Evolutionary conservation across 2,797 vertebrate genomes (phyloP), one percentile per base, ranked within the genome.

Genomic region (Parauchenoglanis punctatus): DNA sequence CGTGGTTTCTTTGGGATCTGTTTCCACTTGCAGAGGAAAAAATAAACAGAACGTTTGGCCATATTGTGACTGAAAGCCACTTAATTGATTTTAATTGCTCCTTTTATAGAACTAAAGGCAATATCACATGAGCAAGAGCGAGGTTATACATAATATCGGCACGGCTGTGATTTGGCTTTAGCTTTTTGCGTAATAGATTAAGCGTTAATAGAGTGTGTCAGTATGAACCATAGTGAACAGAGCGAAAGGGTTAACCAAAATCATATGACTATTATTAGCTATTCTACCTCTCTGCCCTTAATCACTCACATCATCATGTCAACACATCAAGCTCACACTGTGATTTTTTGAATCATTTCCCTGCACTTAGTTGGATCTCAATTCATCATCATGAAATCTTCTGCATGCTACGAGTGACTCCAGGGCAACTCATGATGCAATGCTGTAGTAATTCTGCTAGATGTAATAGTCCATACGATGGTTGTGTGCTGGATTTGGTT

Each of bases 341-440:
- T 61, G 56, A 81, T 59, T 35, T 61, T 61, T 40, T 25, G 35
- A 81, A 7, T 81, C 1, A 61, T 81, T 61, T 61, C 56, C 31
- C 31, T 78, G 52, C 52, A 6, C 75, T 56, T 54, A 25, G 28
- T 12, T 25, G 31, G 54, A 80, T 58, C 52, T 40, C 7, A 67
- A 18, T 68, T 35, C 68, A n/a, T 28, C 18, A 61, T 72, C 63
- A 1, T 8, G 2, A 65, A 28, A 4, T 61, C 56, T 81, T 61
- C 31, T 81, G 78, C 78, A 81, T 61, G 56, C 31, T 81, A 40
- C 15, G 56, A 61, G 56, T 25, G 56, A 25, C 54, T 81, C 35
- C 56, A 15, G 20, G 56, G 54, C 54, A 25, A 40, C 56, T 81
- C 56, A 61, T 81, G 78, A 81, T 61, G 78, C 78, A 81, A 81